Evolutionary conservation across 2,888 invertebrate genomes (phyloP), one percentile per base, ranked within the genome.

Genomic region (Muscina levida): DNA sequence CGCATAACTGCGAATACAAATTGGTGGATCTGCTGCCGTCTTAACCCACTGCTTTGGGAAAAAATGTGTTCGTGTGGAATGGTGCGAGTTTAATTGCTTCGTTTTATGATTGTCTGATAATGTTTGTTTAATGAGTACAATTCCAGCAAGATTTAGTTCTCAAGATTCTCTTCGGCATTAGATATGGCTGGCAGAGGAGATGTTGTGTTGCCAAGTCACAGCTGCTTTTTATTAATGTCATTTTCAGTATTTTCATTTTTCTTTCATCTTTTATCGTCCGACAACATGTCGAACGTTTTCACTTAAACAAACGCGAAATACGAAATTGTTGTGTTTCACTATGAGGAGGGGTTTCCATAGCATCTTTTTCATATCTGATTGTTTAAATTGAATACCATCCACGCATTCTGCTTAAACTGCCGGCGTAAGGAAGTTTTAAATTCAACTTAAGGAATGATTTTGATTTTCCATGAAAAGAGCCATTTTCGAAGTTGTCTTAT

Each of bases 181-280:
- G 31, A 31, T 31, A 5, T 31, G 31, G 8, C 4, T 8, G n/a
- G 31, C 31, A 31, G 4, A 31, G 31, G 31, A 31, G 31, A 31
- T 62, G 51, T 42, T 56, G n/a, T 31, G 51, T 56, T 51, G 62
- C 31, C 57, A 24, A 31, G 70, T 39, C 71, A 73, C 80, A 80
- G 71, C 73, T 80, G 73, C n/a, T 59, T 77, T 74, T 74, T 67
- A 74, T 77, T 57, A 19, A 68, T 46, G 51, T 37, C 17, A 62
- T 65, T 72, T 76, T 22, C 24, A 56, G 46, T 24, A 4, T 68
- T 42, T 68, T n/a, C 15, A 8, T 31, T 31, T 31, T 31, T 31
- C 8, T 31, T 31, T 31, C 31, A 31, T 31, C 57, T 8, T 72
- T 70, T 79, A 57, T 72, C 56, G 26, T 13, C 42, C 11, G 11